Evolutionary conservation across 2,113 vertebrate genomes (phyloP).

Genomic region (Empidonax traillii): DNA sequence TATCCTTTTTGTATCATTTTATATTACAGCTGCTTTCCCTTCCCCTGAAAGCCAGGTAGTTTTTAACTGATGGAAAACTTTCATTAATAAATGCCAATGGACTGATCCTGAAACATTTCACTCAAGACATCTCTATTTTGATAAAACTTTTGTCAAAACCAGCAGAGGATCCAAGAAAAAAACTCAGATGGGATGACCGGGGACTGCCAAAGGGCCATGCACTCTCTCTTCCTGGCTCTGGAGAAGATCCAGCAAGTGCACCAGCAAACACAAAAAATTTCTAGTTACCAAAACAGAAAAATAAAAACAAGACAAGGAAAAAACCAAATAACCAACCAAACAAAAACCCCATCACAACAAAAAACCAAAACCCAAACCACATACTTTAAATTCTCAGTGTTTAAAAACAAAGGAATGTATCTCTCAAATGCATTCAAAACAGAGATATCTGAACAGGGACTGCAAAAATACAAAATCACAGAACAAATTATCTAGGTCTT

Average conservation of each 20-base stretch:
- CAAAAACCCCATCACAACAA: fast-evolving
- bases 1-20: neutral
- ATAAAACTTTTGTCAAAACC: neutral
- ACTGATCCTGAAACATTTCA: neutral
- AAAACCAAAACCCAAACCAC: neutral
- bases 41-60: neutral
- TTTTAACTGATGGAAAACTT: neutral
- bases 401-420: neutral
- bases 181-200: neutral
- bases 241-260: neutral
- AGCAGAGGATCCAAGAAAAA: neutral
- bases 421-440: neutral
- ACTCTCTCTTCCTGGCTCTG: neutral
- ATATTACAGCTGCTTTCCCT: neutral
- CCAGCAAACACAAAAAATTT: neutral
- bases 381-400: neutral
- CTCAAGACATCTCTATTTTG: neutral
- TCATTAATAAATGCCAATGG: neutral
- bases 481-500: neutral
- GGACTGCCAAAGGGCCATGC: neutral
- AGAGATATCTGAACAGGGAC: neutral
- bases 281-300: neutral
- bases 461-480: neutral
- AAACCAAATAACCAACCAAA: neutral
- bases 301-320: fast-evolving